Conservation (phyloP, 2,797 vertebrate species). For the Sebastes elongatus region DNA sequence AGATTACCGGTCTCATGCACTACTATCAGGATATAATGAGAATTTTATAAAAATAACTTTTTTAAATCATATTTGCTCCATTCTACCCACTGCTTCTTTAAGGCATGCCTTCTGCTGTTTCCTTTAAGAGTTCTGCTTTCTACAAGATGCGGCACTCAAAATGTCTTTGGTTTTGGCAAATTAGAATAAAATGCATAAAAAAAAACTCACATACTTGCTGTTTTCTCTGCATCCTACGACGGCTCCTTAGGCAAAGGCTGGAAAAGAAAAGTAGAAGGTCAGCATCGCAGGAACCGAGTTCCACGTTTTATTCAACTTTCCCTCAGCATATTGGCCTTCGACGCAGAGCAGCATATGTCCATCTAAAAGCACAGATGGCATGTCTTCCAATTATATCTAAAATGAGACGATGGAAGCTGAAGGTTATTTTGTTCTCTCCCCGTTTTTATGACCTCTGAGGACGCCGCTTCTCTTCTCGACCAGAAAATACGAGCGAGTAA, state of each 20-base stretch:
- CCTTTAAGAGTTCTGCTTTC: constrained; percentile 6
- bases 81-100: background rate
- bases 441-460: constrained; percentile 58
- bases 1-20: too few species aligned
- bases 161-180: constrained; percentile 7
- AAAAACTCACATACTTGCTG: constrained; percentile 68
- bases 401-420: constrained; percentile 38
- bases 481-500: constrained; percentile 56
- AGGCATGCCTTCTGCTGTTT: background rate
- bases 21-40: too few species aligned
- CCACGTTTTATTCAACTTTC: constrained; percentile 27
- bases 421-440: constrained; percentile 64
- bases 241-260: constrained; percentile 88
- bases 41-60: too few species aligned
- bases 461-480: constrained; percentile 37
- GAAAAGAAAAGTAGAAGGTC: constrained; percentile 68
- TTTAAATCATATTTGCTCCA: too few species aligned
- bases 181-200: constrained; percentile 2
- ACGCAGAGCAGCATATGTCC: constrained; percentile 63
- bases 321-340: constrained; percentile 32
- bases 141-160: background rate
- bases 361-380: constrained; percentile 68
- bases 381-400: constrained; percentile 62
- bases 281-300: constrained; percentile 29
- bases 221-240: constrained; percentile 77